phyloP scores from a whole-genome alignment of 2,113 vertebrate species.

The Melospiza georgiana region DNA sequence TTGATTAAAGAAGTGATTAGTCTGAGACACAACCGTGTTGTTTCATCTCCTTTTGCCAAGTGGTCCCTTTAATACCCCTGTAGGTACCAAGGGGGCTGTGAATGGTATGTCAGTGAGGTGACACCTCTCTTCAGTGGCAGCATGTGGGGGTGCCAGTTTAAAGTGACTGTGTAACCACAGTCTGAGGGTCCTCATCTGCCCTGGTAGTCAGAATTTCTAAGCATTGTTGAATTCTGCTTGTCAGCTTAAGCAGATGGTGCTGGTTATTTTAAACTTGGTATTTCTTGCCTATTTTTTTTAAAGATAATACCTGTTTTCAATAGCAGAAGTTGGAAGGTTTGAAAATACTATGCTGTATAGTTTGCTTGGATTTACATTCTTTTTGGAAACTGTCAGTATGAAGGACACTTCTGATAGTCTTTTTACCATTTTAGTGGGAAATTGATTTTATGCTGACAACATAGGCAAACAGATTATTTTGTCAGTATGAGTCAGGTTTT shows the following conservation, averaged over 20 bases:
- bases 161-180: neutral
- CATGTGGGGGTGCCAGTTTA: rapidly evolving
- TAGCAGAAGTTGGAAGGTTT: neutral
- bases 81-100: neutral
- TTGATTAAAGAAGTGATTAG: neutral
- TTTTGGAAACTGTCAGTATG: neutral
- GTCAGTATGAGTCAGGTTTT: neutral
- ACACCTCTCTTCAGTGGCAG: neutral
- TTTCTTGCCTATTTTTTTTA: neutral
- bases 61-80: neutral
- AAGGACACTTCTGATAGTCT: neutral
- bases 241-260: neutral
- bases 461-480: neutral
- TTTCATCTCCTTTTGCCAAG: neutral
- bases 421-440: neutral
- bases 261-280: neutral
- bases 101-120: neutral
- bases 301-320: neutral
- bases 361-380: neutral
- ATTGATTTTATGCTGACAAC: neutral
- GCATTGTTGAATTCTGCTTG: neutral
- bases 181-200: neutral
- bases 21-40: rapidly evolving
- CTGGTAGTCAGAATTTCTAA: neutral
- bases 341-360: neutral